Evolutionary conservation across 2,797 vertebrate genomes (phyloP).

Genomic region (Semotilus atromaculatus): DNA sequence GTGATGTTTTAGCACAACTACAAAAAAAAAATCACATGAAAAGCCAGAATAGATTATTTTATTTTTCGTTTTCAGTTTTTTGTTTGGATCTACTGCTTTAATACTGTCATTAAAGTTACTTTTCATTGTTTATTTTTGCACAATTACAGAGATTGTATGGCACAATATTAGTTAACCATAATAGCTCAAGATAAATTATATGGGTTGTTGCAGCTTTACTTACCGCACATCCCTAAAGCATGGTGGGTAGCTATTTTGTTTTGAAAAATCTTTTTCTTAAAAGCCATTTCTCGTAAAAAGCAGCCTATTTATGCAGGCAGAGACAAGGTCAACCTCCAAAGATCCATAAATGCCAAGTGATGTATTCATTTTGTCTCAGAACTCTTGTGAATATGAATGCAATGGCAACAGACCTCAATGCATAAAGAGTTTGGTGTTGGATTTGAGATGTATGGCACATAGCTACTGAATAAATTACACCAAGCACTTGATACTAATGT

Average conservation of each 20-base stretch:
- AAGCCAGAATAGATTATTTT: too few relatives aligned
- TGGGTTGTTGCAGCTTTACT: background rate
- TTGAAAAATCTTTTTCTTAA: background rate
- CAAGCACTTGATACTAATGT: constrained; percentile 8
- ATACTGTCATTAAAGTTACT: background rate
- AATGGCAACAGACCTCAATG: background rate
- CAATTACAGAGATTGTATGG: background rate
- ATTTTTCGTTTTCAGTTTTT: too few relatives aligned
- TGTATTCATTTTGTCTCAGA: constrained; percentile 26
- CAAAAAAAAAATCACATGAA: too few relatives aligned
- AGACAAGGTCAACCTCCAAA: constrained; percentile 16
- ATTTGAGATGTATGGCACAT: constrained; percentile 21
- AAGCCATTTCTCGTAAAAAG: constrained; percentile 19
- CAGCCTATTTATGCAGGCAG: constrained; percentile 7
- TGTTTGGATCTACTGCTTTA: background rate
- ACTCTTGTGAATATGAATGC: constrained; percentile 6
- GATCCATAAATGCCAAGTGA: constrained; percentile 26
- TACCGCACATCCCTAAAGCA: background rate
- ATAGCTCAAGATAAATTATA: background rate
- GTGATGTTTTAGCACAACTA: too few relatives aligned
- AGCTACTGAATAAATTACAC: constrained; percentile 18
- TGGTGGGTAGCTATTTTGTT: background rate
- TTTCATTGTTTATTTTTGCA: background rate
- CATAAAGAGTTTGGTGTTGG: background rate
- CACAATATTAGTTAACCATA: background rate